A percentile compares a stretch with the other conserved stretches of the same genome.
phyloP scores from a whole-genome alignment of 2,113 vertebrate species.

The Onychorhynchus coronatus region DNA sequence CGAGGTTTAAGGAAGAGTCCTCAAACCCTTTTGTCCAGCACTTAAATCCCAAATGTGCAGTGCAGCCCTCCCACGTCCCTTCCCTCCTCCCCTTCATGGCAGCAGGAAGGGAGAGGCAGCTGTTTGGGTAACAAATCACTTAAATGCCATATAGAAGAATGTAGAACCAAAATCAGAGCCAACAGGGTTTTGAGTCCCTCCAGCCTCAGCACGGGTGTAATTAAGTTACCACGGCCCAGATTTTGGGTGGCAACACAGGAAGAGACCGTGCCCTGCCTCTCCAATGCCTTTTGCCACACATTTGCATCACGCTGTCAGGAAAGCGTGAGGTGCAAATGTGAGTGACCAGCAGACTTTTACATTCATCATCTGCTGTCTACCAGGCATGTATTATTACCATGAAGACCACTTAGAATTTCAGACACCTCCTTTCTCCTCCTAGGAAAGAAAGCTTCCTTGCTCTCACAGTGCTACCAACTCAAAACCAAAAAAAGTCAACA shows the following conservation, averaged over 20 bases:
- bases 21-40: not conserved
- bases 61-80: not conserved
- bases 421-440: not conserved
- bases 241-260: accelerated
- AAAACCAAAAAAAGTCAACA: not conserved
- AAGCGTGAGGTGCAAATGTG: not conserved
- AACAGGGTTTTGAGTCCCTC: not conserved
- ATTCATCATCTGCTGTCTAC: not conserved
- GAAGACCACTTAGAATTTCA: not conserved
- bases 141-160: not conserved
- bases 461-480: not conserved
- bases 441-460: not conserved
- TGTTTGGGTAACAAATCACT: not conserved
- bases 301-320: not conserved
- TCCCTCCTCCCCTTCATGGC: not conserved
- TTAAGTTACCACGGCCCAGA: no score
- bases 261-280: no score
- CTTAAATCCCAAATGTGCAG: not conserved
- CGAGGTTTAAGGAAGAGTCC: accelerated
- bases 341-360: not conserved
- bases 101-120: not conserved
- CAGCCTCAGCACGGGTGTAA: not conserved
- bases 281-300: accelerated
- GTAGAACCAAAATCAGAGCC: not conserved
- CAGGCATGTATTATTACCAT: accelerated